Percentiles rank a stretch among this genome's conserved stretches.
Evolutionary conservation across 2,113 vertebrate genomes (phyloP).

Genomic region (Tyrannus savana): DNA sequence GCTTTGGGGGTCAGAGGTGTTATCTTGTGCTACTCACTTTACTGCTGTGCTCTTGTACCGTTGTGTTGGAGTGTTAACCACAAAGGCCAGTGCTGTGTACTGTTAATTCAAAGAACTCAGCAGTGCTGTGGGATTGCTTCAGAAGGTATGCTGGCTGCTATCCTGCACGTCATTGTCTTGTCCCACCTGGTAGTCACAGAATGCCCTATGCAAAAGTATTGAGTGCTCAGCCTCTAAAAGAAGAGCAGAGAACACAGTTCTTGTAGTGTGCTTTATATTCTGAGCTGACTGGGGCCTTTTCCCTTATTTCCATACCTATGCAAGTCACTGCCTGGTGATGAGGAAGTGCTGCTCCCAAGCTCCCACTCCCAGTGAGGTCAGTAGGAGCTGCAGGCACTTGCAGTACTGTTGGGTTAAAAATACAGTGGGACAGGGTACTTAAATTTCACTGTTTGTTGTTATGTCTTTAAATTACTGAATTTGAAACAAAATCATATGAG

Average conservation of each 20-base stretch:
- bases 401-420: neutral
- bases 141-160: neutral
- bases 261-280: neutral
- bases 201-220: neutral
- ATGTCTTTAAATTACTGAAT: neutral
- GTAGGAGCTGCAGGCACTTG: neutral
- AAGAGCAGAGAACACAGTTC: neutral
- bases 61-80: neutral
- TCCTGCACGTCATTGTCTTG: neutral
- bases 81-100: neutral
- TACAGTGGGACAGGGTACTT: neutral
- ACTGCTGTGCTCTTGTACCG: neutral
- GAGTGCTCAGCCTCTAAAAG: neutral
- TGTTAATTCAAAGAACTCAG: neutral
- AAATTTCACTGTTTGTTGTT: neutral
- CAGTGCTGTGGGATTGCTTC: neutral
- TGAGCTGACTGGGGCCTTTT: neutral
- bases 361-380: neutral
- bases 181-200: neutral
- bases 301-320: neutral
- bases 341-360: neutral
- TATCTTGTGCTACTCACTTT: neutral
- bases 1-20: neutral
- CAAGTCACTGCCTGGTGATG: neutral
- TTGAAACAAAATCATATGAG: rapidly evolving